Conservation (phyloP, 2,888 invertebrate species). For the Rhaphigaster nebulosa region DNA sequence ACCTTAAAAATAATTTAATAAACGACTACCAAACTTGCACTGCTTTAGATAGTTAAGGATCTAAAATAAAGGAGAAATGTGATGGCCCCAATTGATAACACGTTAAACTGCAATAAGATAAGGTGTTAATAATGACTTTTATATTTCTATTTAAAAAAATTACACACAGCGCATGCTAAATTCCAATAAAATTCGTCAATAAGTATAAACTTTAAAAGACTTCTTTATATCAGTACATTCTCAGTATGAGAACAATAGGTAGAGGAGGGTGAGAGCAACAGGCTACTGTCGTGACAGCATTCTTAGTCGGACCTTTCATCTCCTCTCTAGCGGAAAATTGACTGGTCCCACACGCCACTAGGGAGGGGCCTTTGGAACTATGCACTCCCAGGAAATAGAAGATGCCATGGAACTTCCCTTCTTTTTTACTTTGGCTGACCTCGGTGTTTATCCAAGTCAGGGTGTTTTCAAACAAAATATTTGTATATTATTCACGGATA, state of each 20-base stretch:
- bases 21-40: too few species aligned
- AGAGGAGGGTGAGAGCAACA: background rate
- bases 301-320: background rate
- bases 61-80: too few species aligned
- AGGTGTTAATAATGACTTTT: too few species aligned
- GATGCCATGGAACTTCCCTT: background rate
- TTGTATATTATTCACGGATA: background rate
- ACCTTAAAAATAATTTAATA: too few species aligned
- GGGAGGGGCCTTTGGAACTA: background rate
- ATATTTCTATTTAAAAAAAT: too few species aligned
- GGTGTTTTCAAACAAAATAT: background rate
- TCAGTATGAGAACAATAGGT: background rate
- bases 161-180: too few species aligned
- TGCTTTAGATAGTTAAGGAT: too few species aligned
- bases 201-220: too few species aligned
- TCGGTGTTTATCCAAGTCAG: background rate
- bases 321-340: slow-evolving; percentile 33
- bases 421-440: background rate
- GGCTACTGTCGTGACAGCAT: background rate
- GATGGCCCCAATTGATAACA: too few species aligned
- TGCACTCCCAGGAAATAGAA: background rate
- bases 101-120: too few species aligned
- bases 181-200: too few species aligned
- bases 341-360: background rate
- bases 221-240: background rate